Evolutionary conservation across 2,113 vertebrate genomes (phyloP).

Genomic region (Martes martes): DNA sequence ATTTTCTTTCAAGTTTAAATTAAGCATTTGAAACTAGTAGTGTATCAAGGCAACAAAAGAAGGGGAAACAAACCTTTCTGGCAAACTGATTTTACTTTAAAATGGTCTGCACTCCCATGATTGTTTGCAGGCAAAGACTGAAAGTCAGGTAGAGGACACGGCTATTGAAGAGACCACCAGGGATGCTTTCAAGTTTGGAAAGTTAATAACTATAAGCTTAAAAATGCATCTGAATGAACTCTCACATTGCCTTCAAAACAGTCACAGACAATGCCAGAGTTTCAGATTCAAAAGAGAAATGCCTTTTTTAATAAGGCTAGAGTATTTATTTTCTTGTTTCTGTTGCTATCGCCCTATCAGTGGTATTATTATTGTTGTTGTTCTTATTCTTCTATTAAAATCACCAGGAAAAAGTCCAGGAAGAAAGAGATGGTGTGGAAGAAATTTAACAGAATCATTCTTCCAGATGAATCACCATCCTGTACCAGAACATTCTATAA

Average conservation of each 20-base stretch:
- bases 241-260: slow-evolving; percentile 39
- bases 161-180: slow-evolving; percentile 70
- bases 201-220: slow-evolving; percentile 70
- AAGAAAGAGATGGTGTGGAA: not conserved
- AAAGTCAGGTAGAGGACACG: slow-evolving; percentile 81
- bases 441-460: not conserved
- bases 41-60: slow-evolving; percentile 69
- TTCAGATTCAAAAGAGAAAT: slow-evolving; percentile 10
- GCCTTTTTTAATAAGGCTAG: not conserved
- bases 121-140: slow-evolving; percentile 69
- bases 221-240: slow-evolving; percentile 64
- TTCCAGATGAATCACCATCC: not conserved
- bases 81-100: slow-evolving; percentile 77
- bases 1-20: slow-evolving; percentile 76
- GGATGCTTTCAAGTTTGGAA: slow-evolving; percentile 59
- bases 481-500: not conserved
- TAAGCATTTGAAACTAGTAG: slow-evolving; percentile 73
- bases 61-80: slow-evolving; percentile 63
- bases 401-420: not conserved
- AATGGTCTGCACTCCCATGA: slow-evolving; percentile 71
- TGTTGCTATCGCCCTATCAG: not conserved
- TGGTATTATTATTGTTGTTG: not conserved
- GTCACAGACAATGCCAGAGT: not conserved
- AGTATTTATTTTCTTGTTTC: not conserved
- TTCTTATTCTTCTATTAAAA: not conserved